Percentiles rank a stretch among this genome's conserved stretches.
Conservation (phyloP, 1,140 invertebrate genomes). For the Pseudomyrmex dendroicus region DNA sequence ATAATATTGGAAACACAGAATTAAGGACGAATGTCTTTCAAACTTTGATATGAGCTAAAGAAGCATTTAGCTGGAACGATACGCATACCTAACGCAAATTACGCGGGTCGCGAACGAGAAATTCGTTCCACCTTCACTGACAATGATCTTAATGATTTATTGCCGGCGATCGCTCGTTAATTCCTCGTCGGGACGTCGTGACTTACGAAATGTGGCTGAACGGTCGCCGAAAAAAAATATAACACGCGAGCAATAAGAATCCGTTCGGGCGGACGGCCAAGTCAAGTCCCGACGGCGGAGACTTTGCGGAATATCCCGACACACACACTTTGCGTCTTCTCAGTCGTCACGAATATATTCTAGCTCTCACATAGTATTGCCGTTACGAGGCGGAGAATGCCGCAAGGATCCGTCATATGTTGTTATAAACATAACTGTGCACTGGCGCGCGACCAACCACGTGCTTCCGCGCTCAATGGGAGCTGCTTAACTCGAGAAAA, state of each 20-base stretch:
- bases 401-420: conserved; percentile 66
- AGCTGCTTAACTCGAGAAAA: conserved; percentile 17
- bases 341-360: conserved; percentile 52
- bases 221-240: conserved; percentile 27
- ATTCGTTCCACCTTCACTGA: background rate
- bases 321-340: conserved; percentile 48
- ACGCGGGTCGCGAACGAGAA: conserved; percentile 31
- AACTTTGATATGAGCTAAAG: background rate
- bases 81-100: background rate
- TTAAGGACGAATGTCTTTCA: background rate
- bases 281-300: conserved; percentile 16
- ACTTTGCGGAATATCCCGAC: conserved; percentile 50
- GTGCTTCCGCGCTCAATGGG: conserved; percentile 74
- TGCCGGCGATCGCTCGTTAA: conserved; percentile 44
- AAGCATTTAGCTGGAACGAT: conserved; percentile 20
- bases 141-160: conserved; percentile 49
- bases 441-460: conserved; percentile 75
- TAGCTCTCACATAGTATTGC: conserved; percentile 63
- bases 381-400: conserved; percentile 73
- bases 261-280: conserved; percentile 61
- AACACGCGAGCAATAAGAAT: conserved; percentile 50
- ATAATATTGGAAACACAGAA: background rate
- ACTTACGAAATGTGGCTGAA: conserved; percentile 45
- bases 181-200: conserved; percentile 26
- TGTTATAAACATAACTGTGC: conserved; percentile 77